phyloP scores from a whole-genome alignment of 2,888 invertebrate species.

The Anoplius nigerrimus region DNA sequence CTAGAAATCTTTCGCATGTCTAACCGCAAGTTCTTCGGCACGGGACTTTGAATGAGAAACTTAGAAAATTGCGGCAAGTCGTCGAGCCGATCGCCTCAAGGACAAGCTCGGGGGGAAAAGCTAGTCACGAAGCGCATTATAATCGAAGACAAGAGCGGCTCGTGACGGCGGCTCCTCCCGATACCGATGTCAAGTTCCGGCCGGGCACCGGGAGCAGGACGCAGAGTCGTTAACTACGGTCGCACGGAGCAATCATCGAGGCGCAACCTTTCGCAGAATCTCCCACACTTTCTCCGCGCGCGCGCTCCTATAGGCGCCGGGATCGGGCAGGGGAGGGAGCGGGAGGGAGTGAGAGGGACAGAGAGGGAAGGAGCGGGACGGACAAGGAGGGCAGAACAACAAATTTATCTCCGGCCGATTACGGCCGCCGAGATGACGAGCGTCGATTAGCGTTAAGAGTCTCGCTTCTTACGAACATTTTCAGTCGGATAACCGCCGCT shows the following conservation, averaged over 20 bases:
- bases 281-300: constrained; percentile 61
- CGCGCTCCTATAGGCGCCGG: no score
- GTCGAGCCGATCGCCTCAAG: not conserved
- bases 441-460: no score
- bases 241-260: constrained; percentile 40
- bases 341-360: not conserved
- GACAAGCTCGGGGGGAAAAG: constrained; percentile 11
- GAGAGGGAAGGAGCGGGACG: not conserved
- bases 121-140: constrained; percentile 37
- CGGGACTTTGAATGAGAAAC: no score
- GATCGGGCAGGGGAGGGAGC: constrained; percentile 19
- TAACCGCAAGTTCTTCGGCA: no score
- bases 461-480: no score
- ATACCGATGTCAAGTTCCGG: not conserved
- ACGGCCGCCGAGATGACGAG: not conserved
- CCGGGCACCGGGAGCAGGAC: constrained; percentile 10
- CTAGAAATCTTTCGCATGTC: no score
- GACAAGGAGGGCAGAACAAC: not conserved
- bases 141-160: constrained; percentile 26
- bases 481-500: not conserved
- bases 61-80: no score
- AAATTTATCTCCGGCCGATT: not conserved
- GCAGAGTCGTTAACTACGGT: constrained; percentile 41
- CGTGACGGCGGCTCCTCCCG: constrained; percentile 20
- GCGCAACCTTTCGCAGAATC: constrained; percentile 30